phyloP scores from a whole-genome alignment of 2,888 invertebrate genomes.

The Drosophila neutralis region DNA sequence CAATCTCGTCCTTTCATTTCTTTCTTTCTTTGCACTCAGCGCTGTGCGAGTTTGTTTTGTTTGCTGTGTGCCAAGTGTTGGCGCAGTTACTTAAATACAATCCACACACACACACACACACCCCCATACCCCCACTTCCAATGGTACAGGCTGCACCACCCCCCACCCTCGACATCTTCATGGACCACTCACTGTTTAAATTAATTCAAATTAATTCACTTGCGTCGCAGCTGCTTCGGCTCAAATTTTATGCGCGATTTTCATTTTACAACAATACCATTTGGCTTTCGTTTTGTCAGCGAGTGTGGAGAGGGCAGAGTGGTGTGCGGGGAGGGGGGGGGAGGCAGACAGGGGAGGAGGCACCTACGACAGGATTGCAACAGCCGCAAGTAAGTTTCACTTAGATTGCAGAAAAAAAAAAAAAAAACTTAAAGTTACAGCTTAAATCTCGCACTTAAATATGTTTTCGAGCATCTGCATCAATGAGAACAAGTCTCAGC shows the following conservation, averaged over 20 bases:
- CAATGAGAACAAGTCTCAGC: too few species aligned
- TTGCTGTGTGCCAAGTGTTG: conserved; percentile 67
- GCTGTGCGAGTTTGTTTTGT: conserved; percentile 9
- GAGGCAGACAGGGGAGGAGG: background rate
- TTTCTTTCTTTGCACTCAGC: background rate
- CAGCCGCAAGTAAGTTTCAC: conserved; percentile 6
- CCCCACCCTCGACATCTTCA: background rate
- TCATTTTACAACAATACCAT: conserved; percentile 74
- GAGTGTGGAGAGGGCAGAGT: background rate
- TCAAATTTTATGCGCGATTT: conserved; percentile 79
- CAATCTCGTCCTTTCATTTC: conserved; percentile 12
- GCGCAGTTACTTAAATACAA: conserved; percentile 74
- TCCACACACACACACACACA: conserved; percentile 11
- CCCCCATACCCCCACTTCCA: background rate
- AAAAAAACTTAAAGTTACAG: background rate
- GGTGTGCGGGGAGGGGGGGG: too few species aligned
- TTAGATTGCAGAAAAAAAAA: background rate
- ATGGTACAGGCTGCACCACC: conserved; percentile 31
- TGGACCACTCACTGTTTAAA: conserved; percentile 64
- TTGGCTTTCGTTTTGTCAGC: conserved; percentile 39
- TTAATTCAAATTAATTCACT: conserved; percentile 82
- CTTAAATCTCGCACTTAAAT: background rate
- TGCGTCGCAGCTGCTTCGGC: conserved; percentile 80
- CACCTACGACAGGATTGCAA: conserved; percentile 7
- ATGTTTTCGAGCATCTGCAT: background rate